Evolutionary conservation across 1,140 invertebrate genomes (phyloP).

Genomic region (Cheumatopsyche charites): DNA sequence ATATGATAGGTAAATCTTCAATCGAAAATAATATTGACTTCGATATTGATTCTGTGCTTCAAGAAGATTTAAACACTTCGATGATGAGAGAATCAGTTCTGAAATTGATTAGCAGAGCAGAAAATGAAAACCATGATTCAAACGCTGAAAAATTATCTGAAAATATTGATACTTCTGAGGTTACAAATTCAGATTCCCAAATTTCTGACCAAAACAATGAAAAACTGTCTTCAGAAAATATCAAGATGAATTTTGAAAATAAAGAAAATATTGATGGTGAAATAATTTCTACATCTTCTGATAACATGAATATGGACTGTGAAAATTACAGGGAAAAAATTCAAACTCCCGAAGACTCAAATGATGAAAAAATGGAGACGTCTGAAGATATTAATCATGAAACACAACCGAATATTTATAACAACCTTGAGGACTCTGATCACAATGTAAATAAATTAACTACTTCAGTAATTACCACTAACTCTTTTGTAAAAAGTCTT

Average conservation of each 20-base stretch:
- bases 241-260: no score
- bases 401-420: no score
- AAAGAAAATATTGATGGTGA: no score
- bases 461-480: background rate
- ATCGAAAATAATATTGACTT: constrained; percentile 38
- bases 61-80: constrained; percentile 22
- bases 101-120: background rate
- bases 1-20: constrained; percentile 1
- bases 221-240: background rate
- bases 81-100: constrained; percentile 7
- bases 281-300: background rate
- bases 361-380: no score
- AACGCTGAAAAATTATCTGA: no score
- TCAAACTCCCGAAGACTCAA: no score
- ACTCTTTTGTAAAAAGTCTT: background rate
- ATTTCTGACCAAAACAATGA: background rate
- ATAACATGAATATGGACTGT: background rate
- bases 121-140: no score
- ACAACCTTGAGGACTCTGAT: background rate
- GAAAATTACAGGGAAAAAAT: no score
- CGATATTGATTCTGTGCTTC: constrained; percentile 35
- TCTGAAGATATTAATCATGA: no score
- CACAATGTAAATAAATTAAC: background rate
- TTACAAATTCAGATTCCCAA: background rate
- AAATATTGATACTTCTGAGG: background rate